phyloP scores from a whole-genome alignment of 1,140 invertebrate genomes.

The Pseudomyrmex pallidus region DNA sequence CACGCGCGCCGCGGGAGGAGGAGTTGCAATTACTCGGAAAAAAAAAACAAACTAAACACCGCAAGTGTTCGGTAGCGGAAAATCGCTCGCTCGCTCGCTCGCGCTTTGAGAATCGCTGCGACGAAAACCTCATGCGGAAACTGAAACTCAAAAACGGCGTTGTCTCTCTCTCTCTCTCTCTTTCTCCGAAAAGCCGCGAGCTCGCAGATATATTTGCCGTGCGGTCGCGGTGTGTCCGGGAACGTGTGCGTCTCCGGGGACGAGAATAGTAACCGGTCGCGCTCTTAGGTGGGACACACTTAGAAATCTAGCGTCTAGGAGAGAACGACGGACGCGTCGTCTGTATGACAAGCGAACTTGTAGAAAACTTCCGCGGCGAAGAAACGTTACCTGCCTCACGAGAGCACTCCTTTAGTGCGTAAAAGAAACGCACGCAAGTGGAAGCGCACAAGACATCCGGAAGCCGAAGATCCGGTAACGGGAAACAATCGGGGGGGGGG shows the following conservation, averaged over 20 bases:
- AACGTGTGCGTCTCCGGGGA: slow-evolving; percentile 67
- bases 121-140: slow-evolving; percentile 33
- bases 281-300: slow-evolving; percentile 61
- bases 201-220: slow-evolving; percentile 81
- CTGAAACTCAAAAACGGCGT: slow-evolving; percentile 40
- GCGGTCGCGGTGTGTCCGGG: slow-evolving; percentile 75
- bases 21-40: no score
- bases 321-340: slow-evolving; percentile 27
- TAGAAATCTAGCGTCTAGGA: slow-evolving; percentile 65
- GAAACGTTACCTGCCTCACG: not conserved
- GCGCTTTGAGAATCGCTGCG: not conserved
- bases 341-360: not conserved
- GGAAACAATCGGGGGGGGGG: not conserved
- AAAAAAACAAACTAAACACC: no score
- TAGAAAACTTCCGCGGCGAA: slow-evolving; percentile 24
- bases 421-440: slow-evolving; percentile 18
- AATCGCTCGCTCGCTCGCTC: not conserved
- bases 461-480: not conserved
- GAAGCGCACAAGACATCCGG: slow-evolving; percentile 15
- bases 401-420: not conserved
- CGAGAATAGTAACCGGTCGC: slow-evolving; percentile 81
- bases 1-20: not conserved
- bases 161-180: not conserved
- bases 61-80: not conserved
- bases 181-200: slow-evolving; percentile 55